Evolutionary conservation across 2,888 invertebrate species (phyloP).

Genomic region (Meta bourneti): DNA sequence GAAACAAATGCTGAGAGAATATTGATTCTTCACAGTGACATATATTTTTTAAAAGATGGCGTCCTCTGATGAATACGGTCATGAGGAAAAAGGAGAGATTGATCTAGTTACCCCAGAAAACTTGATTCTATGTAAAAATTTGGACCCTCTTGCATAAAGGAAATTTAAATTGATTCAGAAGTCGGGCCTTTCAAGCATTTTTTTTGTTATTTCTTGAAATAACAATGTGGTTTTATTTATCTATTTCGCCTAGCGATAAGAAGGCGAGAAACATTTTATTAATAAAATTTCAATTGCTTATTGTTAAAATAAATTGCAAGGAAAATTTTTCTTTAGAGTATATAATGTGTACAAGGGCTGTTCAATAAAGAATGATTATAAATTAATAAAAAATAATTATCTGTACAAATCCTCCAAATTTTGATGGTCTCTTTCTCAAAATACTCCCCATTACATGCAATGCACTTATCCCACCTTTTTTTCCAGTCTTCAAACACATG

Average conservation of each 20-base stretch:
- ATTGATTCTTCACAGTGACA: not conserved
- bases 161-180: not conserved
- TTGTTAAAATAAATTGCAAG: too few species aligned
- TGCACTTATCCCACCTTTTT: too few species aligned
- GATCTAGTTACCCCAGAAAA: not conserved
- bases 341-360: too few species aligned
- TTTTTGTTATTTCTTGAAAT: not conserved
- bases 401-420: too few species aligned
- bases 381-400: too few species aligned
- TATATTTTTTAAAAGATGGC: not conserved
- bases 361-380: too few species aligned
- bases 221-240: not conserved
- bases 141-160: not conserved
- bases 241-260: not conserved
- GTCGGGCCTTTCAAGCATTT: not conserved
- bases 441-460: too few species aligned
- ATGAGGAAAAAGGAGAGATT: not conserved
- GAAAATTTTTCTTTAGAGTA: too few species aligned
- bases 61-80: not conserved
- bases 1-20: not conserved
- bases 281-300: not conserved
- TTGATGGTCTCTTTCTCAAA: too few species aligned
- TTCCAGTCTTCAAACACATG: too few species aligned
- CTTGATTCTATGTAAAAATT: not conserved
- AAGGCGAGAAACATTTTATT: not conserved